A percentile compares a stretch with the other conserved stretches of the same genome.
These are phyloP conservation scores for Catharus bicknelli DNA, from an alignment of 2,113 vertebrate genomes.

Conservation along the genomic window DNA sequence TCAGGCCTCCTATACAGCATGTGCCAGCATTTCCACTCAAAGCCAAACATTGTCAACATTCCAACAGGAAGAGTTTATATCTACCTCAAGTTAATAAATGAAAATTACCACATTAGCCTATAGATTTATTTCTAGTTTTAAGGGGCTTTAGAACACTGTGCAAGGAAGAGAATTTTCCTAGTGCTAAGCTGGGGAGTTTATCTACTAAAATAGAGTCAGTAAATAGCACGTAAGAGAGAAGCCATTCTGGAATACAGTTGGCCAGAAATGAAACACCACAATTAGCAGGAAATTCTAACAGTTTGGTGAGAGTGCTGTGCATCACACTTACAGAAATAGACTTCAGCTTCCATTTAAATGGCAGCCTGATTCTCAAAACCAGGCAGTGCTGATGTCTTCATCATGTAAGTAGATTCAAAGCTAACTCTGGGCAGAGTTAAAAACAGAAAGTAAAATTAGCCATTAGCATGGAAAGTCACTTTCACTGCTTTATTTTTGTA, in stretches of 20 bases:
- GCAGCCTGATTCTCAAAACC: neutral
- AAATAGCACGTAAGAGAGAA: neutral
- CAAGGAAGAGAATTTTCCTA: neutral
- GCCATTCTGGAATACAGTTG: neutral
- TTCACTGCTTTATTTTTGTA: neutral
- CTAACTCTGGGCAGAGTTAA: neutral
- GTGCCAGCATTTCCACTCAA: neutral
- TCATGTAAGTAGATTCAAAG: neutral
- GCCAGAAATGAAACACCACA: neutral
- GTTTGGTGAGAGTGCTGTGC: neutral
- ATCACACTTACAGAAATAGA: neutral
- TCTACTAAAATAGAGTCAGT: neutral
- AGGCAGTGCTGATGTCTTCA: neutral
- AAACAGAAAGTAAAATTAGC: neutral
- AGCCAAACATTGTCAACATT: neutral
- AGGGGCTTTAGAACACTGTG: neutral
- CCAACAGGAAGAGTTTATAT: neutral
- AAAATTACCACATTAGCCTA: neutral
- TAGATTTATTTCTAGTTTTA: neutral
- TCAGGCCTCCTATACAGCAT: neutral
- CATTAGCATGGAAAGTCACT: neutral
- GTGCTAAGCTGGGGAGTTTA: neutral
- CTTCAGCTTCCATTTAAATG: neutral
- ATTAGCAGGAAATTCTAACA: neutral
- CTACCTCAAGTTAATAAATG: neutral